These are phyloP conservation scores for Scaptomyza graminum DNA, from an alignment of 1,140 invertebrate genomes.

Conservation along the genomic window DNA sequence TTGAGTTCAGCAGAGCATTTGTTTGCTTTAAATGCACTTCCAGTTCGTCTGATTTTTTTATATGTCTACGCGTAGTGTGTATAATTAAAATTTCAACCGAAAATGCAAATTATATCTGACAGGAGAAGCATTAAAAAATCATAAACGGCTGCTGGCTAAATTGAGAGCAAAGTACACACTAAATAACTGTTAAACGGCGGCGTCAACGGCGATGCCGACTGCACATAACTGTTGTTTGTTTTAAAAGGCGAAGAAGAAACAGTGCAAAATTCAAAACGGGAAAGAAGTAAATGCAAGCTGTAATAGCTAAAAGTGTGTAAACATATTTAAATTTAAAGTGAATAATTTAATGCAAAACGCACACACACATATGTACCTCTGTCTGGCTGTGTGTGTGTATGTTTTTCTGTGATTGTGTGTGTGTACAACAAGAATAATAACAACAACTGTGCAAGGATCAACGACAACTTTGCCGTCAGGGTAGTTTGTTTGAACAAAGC, in stretches of 20 bases:
- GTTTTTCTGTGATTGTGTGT: slow-evolving; percentile 51
- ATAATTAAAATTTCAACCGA: slow-evolving; percentile 33
- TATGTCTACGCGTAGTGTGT: slow-evolving; percentile 48
- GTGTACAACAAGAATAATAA: slow-evolving; percentile 64
- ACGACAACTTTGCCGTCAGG: slow-evolving; percentile 55
- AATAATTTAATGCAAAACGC: slow-evolving; percentile 64
- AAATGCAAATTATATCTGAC: slow-evolving; percentile 26
- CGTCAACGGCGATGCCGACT: slow-evolving; percentile 5
- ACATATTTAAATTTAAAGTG: slow-evolving; percentile 45
- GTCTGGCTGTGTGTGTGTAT: slow-evolving; percentile 35
- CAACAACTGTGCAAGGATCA: slow-evolving; percentile 60
- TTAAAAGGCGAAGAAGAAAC: slow-evolving; percentile 11
- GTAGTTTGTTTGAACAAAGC: slow-evolving; percentile 76
- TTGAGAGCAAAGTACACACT: slow-evolving; percentile 22
- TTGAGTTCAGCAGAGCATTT: slow-evolving; percentile 10
- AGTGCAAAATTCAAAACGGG: slow-evolving; percentile 31
- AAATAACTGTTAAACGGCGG: slow-evolving; percentile 55
- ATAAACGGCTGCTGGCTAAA: slow-evolving; percentile 32
- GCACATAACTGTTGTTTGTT: slow-evolving; percentile 64
- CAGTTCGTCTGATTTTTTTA: slow-evolving; percentile 46
- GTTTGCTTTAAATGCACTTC: slow-evolving; percentile 31
- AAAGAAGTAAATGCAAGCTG: slow-evolving; percentile 24
- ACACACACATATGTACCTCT: slow-evolving; percentile 29
- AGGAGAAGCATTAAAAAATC: slow-evolving; percentile 35
- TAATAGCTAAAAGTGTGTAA: slow-evolving; percentile 47